phyloP scores from a whole-genome alignment of 2,113 vertebrate genomes.

The Pachypanchax playfairii region DNA sequence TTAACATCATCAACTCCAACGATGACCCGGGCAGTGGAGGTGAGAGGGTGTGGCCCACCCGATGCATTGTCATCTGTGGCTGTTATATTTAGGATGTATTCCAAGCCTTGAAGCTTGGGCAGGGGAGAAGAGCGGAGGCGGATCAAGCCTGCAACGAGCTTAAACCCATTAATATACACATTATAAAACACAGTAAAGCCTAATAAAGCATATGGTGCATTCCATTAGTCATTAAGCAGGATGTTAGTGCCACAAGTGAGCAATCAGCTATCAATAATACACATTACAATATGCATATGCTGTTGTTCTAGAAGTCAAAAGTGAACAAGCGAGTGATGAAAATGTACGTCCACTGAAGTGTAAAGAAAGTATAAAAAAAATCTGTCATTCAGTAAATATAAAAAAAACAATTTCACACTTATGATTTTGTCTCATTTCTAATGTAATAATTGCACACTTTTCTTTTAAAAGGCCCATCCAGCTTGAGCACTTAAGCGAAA shows the following conservation, averaged over 20 bases:
- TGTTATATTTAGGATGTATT: constrained; percentile 86
- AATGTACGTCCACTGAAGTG: constrained; percentile 31
- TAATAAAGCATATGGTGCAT: constrained; percentile 15
- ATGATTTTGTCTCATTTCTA: constrained; percentile 59
- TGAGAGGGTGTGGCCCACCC: constrained; percentile 82
- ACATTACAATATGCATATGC: background rate
- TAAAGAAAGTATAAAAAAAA: constrained; percentile 49
- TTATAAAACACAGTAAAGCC: constrained; percentile 23
- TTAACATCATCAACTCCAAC: constrained; percentile 88
- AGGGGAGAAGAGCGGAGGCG: constrained; percentile 84
- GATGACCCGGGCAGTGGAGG: constrained; percentile 82
- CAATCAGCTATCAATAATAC: constrained; percentile 42
- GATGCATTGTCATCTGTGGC: constrained; percentile 88
- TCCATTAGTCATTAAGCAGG: constrained; percentile 50
- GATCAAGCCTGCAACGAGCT: constrained; percentile 81
- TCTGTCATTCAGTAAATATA: constrained; percentile 57
- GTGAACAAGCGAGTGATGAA: constrained; percentile 7
- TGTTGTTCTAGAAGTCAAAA: constrained; percentile 31
- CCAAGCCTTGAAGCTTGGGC: constrained; percentile 86
- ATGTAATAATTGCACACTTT: constrained; percentile 55
- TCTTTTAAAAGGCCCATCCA: constrained; percentile 43
- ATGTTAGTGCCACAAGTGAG: constrained; percentile 32
- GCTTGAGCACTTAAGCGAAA: constrained; percentile 39
- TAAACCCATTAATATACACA: constrained; percentile 38
- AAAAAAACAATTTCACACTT: constrained; percentile 69